Base-by-base conservation (phyloP, 1,140 invertebrate species). In the Trinorchestia longiramus region DNA sequence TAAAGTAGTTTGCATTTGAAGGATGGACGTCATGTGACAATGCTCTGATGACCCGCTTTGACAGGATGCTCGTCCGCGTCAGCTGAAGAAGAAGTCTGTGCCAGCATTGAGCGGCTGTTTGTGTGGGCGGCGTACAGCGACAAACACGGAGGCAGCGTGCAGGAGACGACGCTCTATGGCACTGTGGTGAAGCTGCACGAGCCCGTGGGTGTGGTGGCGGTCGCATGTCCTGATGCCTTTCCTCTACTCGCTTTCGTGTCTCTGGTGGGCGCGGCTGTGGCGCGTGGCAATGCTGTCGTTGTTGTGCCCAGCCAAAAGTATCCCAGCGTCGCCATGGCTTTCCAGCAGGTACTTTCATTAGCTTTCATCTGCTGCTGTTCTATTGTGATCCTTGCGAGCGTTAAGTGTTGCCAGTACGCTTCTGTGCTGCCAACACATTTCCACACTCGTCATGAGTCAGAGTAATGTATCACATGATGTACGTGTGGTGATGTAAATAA, bases 181-280 rank as follows among this genome's bases (percentile, higher is more conserved):
- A 97, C 97, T 42, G 97, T 97, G 45, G 97, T 97, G 41, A 97
- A 97, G 96, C 96, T 97, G 17, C 97, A 97, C 97, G 97, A 97
- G 96, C 97, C 98, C 42, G 96, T 98, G 28, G 98, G 98, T 77
- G 97, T 98, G n/a, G 97, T 98, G 91, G 98, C 97, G 28, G 97
- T 98, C 95, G 97, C 97, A 43, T 97, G 97, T 97, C 97, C 97
- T n/a, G 97, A 97, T 96, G 95, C 97, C 36, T 97, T 96, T 62
- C 97, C 97, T 43, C 97, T 98, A 11, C 97, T 98, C 3, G 97
- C 94, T 11, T 98, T 98, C 97, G 97, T 97, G 0, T 97, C 97
- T 17, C 97, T 97, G 53, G 97, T 97, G 96, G 97, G 97, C 45
- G 97, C 97, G 43, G 97, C 97, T 43, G 97, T 98, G 95, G 97